Evolutionary conservation across 2,797 vertebrate species (phyloP).

Genomic region (Acridotheres tristis): DNA sequence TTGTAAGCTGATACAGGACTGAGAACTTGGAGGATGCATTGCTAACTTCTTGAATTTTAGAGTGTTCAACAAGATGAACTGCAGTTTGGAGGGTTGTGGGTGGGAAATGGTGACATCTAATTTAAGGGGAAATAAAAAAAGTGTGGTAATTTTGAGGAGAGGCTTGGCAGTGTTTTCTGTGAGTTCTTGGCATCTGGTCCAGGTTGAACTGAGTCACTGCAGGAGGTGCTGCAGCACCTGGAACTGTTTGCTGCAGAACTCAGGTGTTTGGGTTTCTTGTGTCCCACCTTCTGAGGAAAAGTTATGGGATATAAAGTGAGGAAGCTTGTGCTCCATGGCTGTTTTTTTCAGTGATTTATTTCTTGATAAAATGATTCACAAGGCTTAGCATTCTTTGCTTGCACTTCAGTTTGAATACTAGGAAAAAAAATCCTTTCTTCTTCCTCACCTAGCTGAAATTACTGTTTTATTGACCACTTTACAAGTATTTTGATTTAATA

Average conservation of each 20-base stretch:
- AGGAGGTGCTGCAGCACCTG: background rate
- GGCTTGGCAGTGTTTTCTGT: background rate
- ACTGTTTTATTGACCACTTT: background rate
- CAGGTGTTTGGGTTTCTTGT: background rate
- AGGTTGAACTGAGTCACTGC: background rate
- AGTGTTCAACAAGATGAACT: background rate
- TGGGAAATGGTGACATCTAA: background rate
- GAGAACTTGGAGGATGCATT: background rate
- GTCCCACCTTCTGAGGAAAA: background rate
- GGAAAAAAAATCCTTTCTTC: background rate
- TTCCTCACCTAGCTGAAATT: background rate
- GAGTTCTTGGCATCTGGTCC: background rate
- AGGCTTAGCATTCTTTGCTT: background rate
- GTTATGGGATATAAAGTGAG: background rate
- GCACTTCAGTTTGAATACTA: background rate
- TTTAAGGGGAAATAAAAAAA: background rate
- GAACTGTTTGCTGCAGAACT: background rate
- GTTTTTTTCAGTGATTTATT: background rate
- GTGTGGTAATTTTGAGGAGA: background rate
- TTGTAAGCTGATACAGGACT: background rate
- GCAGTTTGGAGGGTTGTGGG: accelerated
- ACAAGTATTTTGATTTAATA: background rate
- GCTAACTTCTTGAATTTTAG: background rate
- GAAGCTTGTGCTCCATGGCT: accelerated
- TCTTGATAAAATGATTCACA: background rate